A percentile compares a stretch with the other conserved stretches of the same genome.
Evolutionary conservation across 2,113 vertebrate species (phyloP).

Genomic region (Emydocephalus ijimae): DNA sequence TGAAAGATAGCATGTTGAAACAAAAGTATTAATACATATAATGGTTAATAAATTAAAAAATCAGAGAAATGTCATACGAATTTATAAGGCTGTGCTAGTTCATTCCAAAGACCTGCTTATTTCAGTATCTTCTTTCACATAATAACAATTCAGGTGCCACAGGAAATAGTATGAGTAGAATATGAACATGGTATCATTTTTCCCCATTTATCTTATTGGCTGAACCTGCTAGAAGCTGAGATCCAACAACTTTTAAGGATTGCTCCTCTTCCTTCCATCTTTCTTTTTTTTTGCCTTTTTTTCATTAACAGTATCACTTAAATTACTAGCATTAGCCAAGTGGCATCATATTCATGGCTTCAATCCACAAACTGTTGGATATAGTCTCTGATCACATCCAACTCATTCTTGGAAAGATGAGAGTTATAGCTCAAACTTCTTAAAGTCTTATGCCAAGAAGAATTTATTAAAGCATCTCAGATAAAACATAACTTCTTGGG

Average conservation of each 20-base stretch:
- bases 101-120: neutral
- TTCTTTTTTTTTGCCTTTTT: neutral
- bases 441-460: neutral
- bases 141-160: neutral
- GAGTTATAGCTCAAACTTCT: neutral
- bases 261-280: neutral
- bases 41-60: neutral
- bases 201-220: neutral
- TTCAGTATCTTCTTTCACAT: neutral
- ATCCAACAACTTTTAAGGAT: neutral
- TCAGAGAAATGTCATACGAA: neutral
- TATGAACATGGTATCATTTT: neutral
- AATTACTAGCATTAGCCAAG: neutral
- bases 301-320: neutral
- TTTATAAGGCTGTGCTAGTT: neutral
- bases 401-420: neutral
- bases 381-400: neutral
- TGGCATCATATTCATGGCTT: neutral
- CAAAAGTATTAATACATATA: neutral
- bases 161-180: neutral
- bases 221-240: neutral
- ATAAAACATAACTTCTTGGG: neutral
- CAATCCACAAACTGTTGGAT: neutral
- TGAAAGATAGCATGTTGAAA: neutral
- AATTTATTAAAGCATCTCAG: neutral